Conservation (phyloP, 2,888 invertebrate species). For the Brachyopa scutellaris region DNA sequence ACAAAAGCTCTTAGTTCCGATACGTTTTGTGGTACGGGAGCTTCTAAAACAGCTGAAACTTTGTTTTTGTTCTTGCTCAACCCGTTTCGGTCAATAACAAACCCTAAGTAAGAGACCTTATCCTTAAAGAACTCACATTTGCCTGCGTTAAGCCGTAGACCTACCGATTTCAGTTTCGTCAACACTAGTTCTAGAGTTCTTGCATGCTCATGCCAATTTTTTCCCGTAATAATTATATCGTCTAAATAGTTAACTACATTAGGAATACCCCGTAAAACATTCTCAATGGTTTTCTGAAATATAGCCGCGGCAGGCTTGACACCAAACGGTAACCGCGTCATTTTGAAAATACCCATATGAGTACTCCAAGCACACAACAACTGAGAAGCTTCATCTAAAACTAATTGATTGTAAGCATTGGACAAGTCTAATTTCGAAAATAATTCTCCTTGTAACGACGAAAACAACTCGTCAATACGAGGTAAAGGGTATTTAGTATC, state of each 20-base stretch:
- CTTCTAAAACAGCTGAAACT: constrained; percentile 70
- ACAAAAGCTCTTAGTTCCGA: constrained; percentile 75
- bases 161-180: constrained; percentile 72
- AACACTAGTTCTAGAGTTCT: constrained; percentile 72
- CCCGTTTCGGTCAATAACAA: constrained; percentile 72
- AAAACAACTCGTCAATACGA: constrained; percentile 22
- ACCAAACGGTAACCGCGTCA: too few species aligned
- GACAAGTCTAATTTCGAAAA: constrained; percentile 74
- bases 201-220: constrained; percentile 68
- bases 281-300: constrained; percentile 75
- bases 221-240: constrained; percentile 74
- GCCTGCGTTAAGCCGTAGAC: constrained; percentile 21
- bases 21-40: constrained; percentile 71
- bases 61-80: constrained; percentile 73
- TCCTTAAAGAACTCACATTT: constrained; percentile 45
- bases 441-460: constrained; percentile 33
- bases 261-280: constrained; percentile 73
- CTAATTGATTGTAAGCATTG: constrained; percentile 76
- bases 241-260: constrained; percentile 72
- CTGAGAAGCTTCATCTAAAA: constrained; percentile 74
- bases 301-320: too few species aligned
- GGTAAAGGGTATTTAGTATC: constrained; percentile 34
- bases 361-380: constrained; percentile 74
- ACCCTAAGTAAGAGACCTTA: constrained; percentile 40
- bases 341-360: too few species aligned